phyloP scores from a whole-genome alignment of 2,113 vertebrate genomes.

The Halichoerus grypus region DNA sequence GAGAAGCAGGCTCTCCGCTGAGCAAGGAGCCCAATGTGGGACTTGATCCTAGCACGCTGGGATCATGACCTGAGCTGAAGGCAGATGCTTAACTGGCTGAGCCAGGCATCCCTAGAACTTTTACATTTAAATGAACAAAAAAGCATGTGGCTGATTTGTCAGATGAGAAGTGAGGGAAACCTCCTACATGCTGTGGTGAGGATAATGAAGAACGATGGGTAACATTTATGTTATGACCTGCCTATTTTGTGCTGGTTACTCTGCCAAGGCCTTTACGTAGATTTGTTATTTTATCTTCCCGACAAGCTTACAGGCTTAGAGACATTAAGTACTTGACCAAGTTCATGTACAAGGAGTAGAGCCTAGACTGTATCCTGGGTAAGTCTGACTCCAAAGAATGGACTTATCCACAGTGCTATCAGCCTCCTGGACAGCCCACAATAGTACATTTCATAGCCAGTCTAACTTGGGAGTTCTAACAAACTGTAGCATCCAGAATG shows the following conservation, averaged over 20 bases:
- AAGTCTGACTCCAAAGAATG: background rate
- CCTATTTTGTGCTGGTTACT: background rate
- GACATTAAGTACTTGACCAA: background rate
- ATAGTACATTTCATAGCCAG: background rate
- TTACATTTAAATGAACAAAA: slow-evolving; percentile 15
- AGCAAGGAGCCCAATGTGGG: no score
- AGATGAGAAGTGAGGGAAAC: background rate
- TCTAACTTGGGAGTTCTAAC: background rate
- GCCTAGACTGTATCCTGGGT: background rate
- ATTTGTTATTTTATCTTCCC: background rate
- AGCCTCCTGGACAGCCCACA: background rate
- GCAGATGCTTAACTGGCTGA: background rate
- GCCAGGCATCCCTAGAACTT: background rate
- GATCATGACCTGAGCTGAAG: background rate
- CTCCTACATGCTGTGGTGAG: background rate
- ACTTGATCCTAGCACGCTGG: background rate
- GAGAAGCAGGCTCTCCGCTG: background rate
- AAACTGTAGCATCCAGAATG: background rate
- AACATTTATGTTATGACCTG: background rate
- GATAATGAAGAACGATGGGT: background rate
- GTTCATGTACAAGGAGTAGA: background rate
- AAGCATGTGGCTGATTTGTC: background rate
- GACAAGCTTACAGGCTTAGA: background rate
- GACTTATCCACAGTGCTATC: background rate
- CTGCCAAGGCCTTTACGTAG: background rate